phyloP scores from a whole-genome alignment of 2,797 vertebrate species.

The Leptodactylus fallax region DNA sequence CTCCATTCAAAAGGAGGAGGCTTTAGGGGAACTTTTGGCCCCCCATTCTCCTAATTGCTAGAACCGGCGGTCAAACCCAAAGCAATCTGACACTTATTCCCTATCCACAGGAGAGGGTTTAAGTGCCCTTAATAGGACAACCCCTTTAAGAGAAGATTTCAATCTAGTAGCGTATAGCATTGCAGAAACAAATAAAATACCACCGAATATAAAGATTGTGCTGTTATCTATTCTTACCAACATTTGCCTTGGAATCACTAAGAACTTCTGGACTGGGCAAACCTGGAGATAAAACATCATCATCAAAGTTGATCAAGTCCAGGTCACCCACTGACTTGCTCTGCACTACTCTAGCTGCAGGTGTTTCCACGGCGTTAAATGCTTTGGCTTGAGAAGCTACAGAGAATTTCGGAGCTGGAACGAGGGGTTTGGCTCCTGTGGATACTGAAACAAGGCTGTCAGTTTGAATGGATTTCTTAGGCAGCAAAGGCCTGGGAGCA shows the following conservation, averaged over 20 bases:
- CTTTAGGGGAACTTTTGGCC: too few species aligned
- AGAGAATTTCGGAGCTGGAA: slow-evolving; percentile 72
- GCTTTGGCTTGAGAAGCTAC: slow-evolving; percentile 74
- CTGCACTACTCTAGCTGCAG: slow-evolving; percentile 66
- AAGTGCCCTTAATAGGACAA: too few species aligned
- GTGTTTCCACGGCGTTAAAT: slow-evolving; percentile 72
- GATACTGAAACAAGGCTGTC: slow-evolving; percentile 72
- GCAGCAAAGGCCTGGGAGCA: slow-evolving; percentile 78
- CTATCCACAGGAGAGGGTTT: too few species aligned
- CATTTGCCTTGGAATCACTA: slow-evolving; percentile 67
- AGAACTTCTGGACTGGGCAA: slow-evolving; percentile 68
- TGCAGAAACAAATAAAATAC: not conserved
- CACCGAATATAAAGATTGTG: not conserved
- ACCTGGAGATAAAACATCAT: slow-evolving; percentile 77
- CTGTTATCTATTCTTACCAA: slow-evolving; percentile 76
- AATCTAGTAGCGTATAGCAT: not conserved
- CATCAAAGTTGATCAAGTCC: slow-evolving; percentile 87
- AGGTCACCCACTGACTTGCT: slow-evolving; percentile 72
- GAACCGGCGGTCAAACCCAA: too few species aligned
- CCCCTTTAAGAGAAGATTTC: not conserved
- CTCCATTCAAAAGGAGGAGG: too few species aligned
- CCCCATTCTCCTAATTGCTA: too few species aligned
- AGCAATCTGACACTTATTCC: too few species aligned
- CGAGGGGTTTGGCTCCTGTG: slow-evolving; percentile 66
- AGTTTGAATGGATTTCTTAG: slow-evolving; percentile 73